Evolutionary conservation across 2,797 vertebrate genomes (phyloP).

Genomic region (Chelon auratus): DNA sequence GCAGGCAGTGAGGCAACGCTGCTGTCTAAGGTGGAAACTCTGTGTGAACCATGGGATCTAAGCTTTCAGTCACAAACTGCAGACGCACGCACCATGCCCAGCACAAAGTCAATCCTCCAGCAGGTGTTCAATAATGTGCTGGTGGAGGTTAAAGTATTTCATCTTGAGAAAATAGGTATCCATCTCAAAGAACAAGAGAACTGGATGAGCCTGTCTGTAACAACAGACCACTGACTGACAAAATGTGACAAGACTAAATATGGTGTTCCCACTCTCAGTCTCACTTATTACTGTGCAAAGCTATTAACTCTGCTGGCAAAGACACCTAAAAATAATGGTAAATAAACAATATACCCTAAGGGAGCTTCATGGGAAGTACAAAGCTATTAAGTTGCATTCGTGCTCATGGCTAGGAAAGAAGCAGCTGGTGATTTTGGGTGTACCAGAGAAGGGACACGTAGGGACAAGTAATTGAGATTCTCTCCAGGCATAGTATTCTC

Average conservation of each 20-base stretch:
- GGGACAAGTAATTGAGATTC: no score
- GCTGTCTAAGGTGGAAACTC: constrained; percentile 38
- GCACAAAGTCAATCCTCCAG: constrained; percentile 68
- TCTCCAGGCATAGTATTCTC: no score
- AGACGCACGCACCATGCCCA: neutral
- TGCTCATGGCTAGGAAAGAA: constrained; percentile 30
- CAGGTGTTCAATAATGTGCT: constrained; percentile 48
- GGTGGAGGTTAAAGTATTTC: constrained; percentile 49
- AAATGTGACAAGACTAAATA: constrained; percentile 37
- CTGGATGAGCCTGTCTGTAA: constrained; percentile 44
- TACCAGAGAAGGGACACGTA: no score
- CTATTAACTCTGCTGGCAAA: constrained; percentile 46
- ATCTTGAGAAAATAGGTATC: constrained; percentile 59
- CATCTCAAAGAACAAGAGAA: constrained; percentile 28
- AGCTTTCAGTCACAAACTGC: constrained; percentile 33
- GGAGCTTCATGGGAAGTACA: constrained; percentile 26
- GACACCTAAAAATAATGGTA: constrained; percentile 28
- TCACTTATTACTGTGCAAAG: constrained; percentile 38
- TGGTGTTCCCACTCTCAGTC: constrained; percentile 30
- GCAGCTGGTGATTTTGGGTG: no score
- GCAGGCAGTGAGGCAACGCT: constrained; percentile 29
- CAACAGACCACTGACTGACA: constrained; percentile 40
- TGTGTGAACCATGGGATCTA: constrained; percentile 27
- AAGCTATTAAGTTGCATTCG: constrained; percentile 45
- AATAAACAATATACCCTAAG: constrained; percentile 45